Percentiles rank a stretch among this genome's conserved stretches.
Evolutionary conservation across 2,113 vertebrate species (phyloP).

Genomic region (Calcarius ornatus): DNA sequence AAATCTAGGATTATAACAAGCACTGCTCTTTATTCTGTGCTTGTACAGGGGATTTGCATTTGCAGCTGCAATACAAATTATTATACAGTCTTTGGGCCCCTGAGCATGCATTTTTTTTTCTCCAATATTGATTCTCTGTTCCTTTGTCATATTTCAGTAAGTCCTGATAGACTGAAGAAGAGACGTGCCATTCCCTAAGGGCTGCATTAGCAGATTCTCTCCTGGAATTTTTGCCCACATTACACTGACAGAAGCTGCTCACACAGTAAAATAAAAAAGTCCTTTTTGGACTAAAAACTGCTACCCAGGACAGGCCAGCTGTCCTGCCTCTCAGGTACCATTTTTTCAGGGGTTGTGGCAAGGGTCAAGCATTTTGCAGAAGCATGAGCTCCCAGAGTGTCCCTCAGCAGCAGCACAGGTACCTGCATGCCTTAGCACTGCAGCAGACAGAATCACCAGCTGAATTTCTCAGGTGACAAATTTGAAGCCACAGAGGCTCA

Average conservation of each 20-base stretch:
- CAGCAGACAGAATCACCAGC: not conserved
- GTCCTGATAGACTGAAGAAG: not conserved
- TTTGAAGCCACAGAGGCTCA: not conserved
- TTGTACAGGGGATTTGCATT: not conserved
- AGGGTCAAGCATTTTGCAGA: not conserved
- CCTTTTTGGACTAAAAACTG: not conserved
- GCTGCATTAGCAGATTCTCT: not conserved
- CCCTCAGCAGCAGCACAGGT: not conserved
- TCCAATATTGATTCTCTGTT: not conserved
- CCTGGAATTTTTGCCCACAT: not conserved
- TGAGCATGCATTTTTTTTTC: not conserved
- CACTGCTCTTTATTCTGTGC: not conserved
- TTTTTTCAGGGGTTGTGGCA: not conserved
- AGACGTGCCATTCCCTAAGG: not conserved
- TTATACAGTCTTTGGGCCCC: not conserved
- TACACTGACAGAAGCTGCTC: not conserved
- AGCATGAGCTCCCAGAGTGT: fast-evolving
- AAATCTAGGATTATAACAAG: not conserved
- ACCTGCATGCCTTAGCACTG: not conserved
- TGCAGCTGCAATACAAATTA: not conserved
- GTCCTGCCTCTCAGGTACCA: not conserved
- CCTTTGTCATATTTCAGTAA: not conserved
- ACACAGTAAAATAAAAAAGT: not conserved
- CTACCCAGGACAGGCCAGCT: not conserved
- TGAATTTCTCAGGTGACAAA: not conserved